Evolutionary conservation across 2,888 invertebrate species (phyloP).

Genomic region (Eristalis arbustorum): DNA sequence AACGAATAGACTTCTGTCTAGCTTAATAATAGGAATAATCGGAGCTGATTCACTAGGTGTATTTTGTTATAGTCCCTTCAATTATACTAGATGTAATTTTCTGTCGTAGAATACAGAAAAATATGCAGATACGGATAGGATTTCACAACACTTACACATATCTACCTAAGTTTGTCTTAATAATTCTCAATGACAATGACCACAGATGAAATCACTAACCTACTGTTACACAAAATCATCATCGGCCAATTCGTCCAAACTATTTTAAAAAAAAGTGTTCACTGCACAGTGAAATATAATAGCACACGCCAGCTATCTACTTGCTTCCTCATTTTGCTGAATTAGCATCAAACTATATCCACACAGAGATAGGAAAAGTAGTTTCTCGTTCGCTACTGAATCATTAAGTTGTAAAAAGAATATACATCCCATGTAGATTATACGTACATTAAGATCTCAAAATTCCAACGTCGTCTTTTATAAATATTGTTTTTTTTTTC

Average conservation of each 20-base stretch:
- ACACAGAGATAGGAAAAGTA: background rate
- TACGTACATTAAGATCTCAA: background rate
- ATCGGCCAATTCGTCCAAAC: background rate
- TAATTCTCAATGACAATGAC: background rate
- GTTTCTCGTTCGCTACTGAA: background rate
- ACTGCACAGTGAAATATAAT: background rate
- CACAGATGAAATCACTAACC: background rate
- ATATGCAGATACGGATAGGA: too few species aligned
- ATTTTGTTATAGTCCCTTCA: too few species aligned
- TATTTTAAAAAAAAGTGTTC: background rate
- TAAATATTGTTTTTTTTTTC: background rate
- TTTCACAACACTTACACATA: too few species aligned
- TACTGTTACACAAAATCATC: background rate
- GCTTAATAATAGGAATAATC: too few species aligned
- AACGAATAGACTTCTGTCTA: too few species aligned
- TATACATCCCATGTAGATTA: slow-evolving; percentile 1
- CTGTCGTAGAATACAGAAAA: too few species aligned
- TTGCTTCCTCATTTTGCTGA: background rate
- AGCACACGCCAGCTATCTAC: background rate
- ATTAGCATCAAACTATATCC: background rate
- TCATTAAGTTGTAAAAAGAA: slow-evolving; percentile 20
- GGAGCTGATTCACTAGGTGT: too few species aligned
- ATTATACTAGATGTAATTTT: too few species aligned
- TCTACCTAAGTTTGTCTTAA: too few species aligned
- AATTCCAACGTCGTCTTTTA: background rate